Evolutionary conservation across 2,797 vertebrate species (phyloP), one percentile per base, ranked within the genome.

Genomic region (Poeciliopsis turneri): DNA sequence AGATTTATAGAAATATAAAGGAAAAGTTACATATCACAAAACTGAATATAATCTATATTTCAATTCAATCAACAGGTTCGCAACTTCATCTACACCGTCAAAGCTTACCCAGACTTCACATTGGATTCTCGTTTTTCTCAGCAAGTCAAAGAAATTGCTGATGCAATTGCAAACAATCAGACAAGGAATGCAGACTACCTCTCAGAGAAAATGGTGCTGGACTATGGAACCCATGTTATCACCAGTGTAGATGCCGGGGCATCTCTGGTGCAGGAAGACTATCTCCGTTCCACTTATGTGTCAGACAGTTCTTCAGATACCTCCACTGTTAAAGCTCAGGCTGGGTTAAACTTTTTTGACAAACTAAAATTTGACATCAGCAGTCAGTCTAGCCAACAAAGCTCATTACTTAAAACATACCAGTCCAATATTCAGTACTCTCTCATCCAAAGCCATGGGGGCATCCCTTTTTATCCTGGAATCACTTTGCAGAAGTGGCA

Each of bases 401-500:
- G 93, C 0, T 68, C 86, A 5, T 78, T 90, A 76, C 94, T 86
- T 79, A 88, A 92, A 4, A 77, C 79, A 9, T 99, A 98, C 71
- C 82, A 96, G 83, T 92, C 95, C 15, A 98, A 98, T 75, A 94
- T 96, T 78, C 94, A 93, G 72, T 96, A 94, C 87, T 98, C 97
- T 2, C 87, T 97, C 39, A 94, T 94, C 2, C 94, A 96, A 82
- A 97, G 97, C 87, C 86, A 97, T 0, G 97, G 92, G 0, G 87
- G 97, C 0, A 2, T 61, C n/a, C 4, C 81, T 0, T 82, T 82
- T 1, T 82, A 78, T 75, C 81, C 81, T 53, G 81, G 81, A 10
- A 97, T 98, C 90, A 97, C 96, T 74, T 92, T 99, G 78, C 94
- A 97, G 93, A 93, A 91, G 57, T 98, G 97, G 97, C 97, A 99